Evolutionary conservation across 2,888 invertebrate genomes (phyloP).

Genomic region (Desoria tigrina): DNA sequence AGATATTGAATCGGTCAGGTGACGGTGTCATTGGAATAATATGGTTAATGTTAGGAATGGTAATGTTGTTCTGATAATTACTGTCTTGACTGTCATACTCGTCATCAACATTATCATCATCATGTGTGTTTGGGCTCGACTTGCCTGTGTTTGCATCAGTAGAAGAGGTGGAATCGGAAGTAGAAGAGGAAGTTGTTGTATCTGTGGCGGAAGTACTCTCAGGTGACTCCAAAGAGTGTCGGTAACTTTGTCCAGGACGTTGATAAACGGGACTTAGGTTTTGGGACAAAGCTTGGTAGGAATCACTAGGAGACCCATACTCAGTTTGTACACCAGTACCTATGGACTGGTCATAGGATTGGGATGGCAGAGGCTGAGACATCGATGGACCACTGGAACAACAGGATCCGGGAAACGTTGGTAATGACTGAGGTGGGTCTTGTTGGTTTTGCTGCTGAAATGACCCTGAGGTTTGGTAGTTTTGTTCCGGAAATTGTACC

Average conservation of each 20-base stretch:
- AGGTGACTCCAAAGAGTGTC: not conserved
- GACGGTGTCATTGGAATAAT: not conserved
- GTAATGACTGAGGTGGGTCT: constrained; percentile 30
- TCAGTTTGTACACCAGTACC: constrained; percentile 27
- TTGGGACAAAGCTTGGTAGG: constrained; percentile 42
- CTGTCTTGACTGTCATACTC: constrained; percentile 3
- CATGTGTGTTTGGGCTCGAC: constrained; percentile 11
- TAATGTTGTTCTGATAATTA: not conserved
- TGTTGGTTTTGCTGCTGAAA: constrained; percentile 10
- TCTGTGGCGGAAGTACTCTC: not conserved
- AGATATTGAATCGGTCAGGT: not conserved
- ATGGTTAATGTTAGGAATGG: not conserved
- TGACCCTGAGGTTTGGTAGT: constrained; percentile 1
- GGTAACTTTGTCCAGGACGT: constrained; percentile 26
- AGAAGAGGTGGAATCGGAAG: not conserved
- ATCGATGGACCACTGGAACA: constrained; percentile 37
- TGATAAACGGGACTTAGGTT: constrained; percentile 45
- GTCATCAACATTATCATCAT: constrained; percentile 1
- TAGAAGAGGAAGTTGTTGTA: not conserved
- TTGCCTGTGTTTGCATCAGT: constrained; percentile 11
- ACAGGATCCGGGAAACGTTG: constrained; percentile 45
- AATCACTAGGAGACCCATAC: constrained; percentile 41
- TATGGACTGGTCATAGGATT: not conserved
- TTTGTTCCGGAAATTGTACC: not conserved
- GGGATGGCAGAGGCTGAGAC: constrained; percentile 13